Evolutionary conservation across 2,888 invertebrate species (phyloP).

Genomic region (Brachyptera putata): DNA sequence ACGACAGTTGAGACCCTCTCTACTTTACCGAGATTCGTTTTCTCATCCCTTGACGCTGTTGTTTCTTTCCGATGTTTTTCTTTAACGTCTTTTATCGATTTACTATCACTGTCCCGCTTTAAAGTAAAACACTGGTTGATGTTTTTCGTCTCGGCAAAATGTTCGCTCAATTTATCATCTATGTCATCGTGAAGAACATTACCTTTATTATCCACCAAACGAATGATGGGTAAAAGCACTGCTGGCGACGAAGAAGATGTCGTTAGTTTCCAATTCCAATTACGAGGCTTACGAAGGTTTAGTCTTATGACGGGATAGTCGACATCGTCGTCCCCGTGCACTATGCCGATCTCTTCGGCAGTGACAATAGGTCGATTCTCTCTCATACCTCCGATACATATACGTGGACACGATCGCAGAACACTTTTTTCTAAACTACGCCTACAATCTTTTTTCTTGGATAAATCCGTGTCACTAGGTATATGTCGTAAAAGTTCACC

Average conservation of each 20-base stretch:
- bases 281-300: constrained; percentile 57
- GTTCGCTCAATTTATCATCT: constrained; percentile 1
- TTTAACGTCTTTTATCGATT: not conserved
- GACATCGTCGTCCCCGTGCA: constrained; percentile 33
- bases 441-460: not conserved
- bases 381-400: constrained; percentile 15
- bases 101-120: not conserved
- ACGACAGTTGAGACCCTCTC: not conserved
- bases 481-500: no score
- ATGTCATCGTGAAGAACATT: constrained; percentile 40
- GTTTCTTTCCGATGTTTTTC: not conserved
- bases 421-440: not conserved
- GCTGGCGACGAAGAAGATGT: constrained; percentile 37
- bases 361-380: constrained; percentile 10
- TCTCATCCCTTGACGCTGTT: not conserved
- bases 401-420: constrained; percentile 6
- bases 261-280: constrained; percentile 60
- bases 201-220: constrained; percentile 56
- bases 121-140: not conserved
- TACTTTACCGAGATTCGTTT: not conserved
- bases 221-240: constrained; percentile 18
- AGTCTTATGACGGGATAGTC: constrained; percentile 54
- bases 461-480: not conserved
- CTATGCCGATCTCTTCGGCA: constrained; percentile 1
- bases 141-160: not conserved